Percentiles rank a stretch among this genome's conserved stretches.
phyloP scores from a whole-genome alignment of 1,140 invertebrate species.

The Popillia japonica region DNA sequence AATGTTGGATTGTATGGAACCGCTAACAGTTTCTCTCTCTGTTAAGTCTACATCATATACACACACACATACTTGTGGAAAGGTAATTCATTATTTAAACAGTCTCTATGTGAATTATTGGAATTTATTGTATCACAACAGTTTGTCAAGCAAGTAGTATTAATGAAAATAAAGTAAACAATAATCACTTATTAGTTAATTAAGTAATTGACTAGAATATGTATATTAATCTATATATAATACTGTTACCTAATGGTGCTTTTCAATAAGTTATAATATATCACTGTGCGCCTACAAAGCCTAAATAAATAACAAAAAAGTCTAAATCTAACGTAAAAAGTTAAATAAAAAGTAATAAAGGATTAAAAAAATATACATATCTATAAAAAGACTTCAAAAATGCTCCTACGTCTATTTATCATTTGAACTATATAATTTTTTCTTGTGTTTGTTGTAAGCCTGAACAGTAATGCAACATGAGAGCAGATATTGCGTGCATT shows the following conservation, averaged over 20 bases:
- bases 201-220: slow-evolving; percentile 29
- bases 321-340: background rate
- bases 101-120: background rate
- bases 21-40: too few species aligned
- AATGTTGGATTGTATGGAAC: too few species aligned
- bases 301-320: background rate
- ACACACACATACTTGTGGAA: too few species aligned
- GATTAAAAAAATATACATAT: background rate
- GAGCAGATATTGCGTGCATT: slow-evolving; percentile 80
- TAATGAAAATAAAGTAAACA: slow-evolving; percentile 18
- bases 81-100: too few species aligned
- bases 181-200: background rate
- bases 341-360: background rate
- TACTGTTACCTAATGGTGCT: slow-evolving; percentile 24
- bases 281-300: slow-evolving; percentile 19
- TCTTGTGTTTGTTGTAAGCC: slow-evolving; percentile 70
- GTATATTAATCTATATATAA: slow-evolving; percentile 2
- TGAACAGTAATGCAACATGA: slow-evolving; percentile 87
- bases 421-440: slow-evolving; percentile 53
- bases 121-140: slow-evolving; percentile 26
- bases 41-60: too few species aligned
- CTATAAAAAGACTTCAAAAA: background rate
- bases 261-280: background rate
- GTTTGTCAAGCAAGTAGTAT: background rate
- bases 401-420: background rate